Conservation (phyloP, 1,140 invertebrate species). For the Brachionus sp. region DNA sequence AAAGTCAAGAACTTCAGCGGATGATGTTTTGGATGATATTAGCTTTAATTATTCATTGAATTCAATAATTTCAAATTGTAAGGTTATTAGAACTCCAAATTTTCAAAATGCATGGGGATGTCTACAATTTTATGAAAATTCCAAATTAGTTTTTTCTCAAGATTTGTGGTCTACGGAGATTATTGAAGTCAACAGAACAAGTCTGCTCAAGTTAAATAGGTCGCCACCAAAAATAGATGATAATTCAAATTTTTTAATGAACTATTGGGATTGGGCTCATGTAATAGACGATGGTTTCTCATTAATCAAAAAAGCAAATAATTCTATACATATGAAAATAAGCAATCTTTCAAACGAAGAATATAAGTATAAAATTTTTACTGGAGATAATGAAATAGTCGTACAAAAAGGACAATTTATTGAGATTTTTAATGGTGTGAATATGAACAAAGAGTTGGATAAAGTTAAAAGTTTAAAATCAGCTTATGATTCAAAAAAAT, state of each 20-base stretch:
- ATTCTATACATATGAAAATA: background rate
- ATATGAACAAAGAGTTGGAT: background rate
- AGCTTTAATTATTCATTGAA: background rate
- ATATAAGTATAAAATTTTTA: background rate
- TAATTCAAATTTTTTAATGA: background rate
- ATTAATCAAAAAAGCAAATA: background rate
- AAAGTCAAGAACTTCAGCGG: background rate
- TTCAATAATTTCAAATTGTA: background rate
- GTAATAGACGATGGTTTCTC: background rate
- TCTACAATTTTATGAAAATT: constrained; percentile 23
- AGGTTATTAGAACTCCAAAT: background rate
- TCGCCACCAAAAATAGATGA: background rate
- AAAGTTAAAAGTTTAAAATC: background rate
- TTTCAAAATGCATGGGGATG: background rate
- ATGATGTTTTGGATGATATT: background rate
- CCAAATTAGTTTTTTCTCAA: background rate
- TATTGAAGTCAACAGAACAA: background rate
- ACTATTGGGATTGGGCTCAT: background rate
- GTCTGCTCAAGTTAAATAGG: background rate
- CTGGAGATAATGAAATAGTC: background rate
- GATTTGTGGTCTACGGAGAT: background rate
- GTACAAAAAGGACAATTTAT: background rate
- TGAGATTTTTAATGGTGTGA: background rate
- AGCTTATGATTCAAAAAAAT: background rate
- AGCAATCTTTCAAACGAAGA: background rate